Evolutionary conservation across 2,113 vertebrate species (phyloP).

Genomic region (Chinchilla lanigera): DNA sequence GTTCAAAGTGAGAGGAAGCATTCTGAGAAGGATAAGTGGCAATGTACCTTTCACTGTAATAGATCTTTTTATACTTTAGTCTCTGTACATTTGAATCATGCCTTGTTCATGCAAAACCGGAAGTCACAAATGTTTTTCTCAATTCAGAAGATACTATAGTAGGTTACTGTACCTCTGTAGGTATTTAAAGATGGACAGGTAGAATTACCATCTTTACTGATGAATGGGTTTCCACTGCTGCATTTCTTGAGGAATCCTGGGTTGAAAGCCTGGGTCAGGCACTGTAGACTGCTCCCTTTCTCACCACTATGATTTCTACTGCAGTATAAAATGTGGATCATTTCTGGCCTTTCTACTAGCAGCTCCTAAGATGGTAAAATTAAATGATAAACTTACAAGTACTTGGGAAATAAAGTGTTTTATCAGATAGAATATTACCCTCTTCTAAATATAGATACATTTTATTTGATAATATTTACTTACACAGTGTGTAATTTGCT

Average conservation of each 20-base stretch:
- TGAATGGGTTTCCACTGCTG: neutral
- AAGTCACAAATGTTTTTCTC: neutral
- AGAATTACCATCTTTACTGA: neutral
- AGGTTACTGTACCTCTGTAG: neutral
- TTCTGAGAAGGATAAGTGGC: neutral
- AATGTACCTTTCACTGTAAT: neutral
- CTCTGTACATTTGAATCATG: neutral
- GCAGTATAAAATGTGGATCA: neutral
- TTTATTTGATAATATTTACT: conserved; percentile 63
- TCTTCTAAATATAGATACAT: conserved; percentile 36
- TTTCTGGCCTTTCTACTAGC: neutral
- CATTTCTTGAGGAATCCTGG: neutral
- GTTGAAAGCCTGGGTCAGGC: neutral
- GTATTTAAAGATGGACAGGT: neutral
- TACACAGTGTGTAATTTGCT: neutral
- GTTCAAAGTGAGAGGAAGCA: neutral
- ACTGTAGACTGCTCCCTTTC: accelerated
- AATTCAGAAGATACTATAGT: neutral
- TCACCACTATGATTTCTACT: neutral
- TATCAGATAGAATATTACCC: neutral
- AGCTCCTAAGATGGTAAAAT: neutral
- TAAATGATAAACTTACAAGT: neutral
- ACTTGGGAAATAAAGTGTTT: conserved; percentile 38
- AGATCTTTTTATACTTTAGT: neutral
- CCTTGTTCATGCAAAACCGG: neutral